Percentiles rank a stretch among this genome's conserved stretches.
Conservation (phyloP, 2,113 vertebrate species). For the Delphinus delphis region DNA sequence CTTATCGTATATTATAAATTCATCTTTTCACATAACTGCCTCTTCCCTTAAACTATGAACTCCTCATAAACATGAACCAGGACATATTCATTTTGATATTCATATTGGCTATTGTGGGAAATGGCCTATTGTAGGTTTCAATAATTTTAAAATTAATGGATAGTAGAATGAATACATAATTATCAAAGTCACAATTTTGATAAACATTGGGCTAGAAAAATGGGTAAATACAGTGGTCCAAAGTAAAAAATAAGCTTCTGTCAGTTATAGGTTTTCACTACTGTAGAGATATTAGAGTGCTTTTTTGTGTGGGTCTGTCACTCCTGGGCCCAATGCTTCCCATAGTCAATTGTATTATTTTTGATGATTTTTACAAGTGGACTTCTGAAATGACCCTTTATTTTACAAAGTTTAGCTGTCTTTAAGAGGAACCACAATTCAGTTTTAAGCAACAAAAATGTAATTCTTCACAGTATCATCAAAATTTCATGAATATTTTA, state of each 20-base stretch:
- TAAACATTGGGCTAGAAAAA: not conserved
- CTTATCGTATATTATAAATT: not conserved
- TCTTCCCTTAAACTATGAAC: not conserved
- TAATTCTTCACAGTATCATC: not conserved
- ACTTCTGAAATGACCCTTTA: not conserved
- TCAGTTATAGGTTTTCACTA: not conserved
- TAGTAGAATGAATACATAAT: not conserved
- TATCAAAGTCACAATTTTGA: not conserved
- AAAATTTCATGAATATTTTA: conserved; percentile 13
- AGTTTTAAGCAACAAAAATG: not conserved
- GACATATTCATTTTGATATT: not conserved
- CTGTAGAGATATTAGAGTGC: not conserved
- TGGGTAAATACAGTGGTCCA: not conserved
- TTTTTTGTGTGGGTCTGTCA: not conserved
- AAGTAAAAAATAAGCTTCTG: not conserved
- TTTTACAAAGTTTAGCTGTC: conserved; percentile 5
- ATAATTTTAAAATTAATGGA: not conserved
- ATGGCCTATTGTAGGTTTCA: not conserved
- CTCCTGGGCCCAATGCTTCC: not conserved
- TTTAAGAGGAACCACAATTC: not conserved
- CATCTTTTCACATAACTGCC: not conserved
- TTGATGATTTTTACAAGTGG: not conserved
- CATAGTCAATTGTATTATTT: not conserved
- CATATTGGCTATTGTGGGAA: not conserved
- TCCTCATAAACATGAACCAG: not conserved